Evolutionary conservation across 2,113 vertebrate genomes (phyloP).

Genomic region (Rallus limicola): DNA sequence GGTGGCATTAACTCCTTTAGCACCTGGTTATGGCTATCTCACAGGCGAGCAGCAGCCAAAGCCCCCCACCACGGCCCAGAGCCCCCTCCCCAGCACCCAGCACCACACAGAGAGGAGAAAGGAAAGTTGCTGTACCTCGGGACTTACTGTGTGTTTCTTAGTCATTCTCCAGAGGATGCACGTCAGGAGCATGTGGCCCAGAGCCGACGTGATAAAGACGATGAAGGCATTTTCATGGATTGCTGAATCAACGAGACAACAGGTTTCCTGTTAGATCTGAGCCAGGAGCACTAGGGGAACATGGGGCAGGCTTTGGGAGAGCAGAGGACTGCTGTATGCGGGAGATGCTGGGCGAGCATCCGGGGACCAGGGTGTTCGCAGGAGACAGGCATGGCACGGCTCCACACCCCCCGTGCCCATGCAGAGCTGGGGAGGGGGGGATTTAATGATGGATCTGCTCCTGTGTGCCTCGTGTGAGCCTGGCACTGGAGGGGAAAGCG

Average conservation of each 20-base stretch:
- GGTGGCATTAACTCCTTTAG: too few relatives aligned
- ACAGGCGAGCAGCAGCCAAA: not conserved
- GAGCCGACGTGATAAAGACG: conserved; percentile 83
- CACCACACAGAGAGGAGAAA: not conserved
- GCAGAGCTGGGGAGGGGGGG: too few relatives aligned
- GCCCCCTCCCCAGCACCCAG: not conserved
- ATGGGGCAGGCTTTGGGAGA: rapidly evolving
- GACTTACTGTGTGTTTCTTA: conserved; percentile 80
- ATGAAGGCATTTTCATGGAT: conserved; percentile 89
- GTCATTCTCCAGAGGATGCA: conserved; percentile 89
- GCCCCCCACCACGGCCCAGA: not conserved
- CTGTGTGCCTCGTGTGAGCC: rapidly evolving
- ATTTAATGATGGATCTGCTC: too few relatives aligned
- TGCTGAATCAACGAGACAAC: conserved; percentile 69
- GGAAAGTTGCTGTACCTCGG: conserved; percentile 80
- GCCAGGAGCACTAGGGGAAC: not conserved
- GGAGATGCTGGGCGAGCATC: rapidly evolving
- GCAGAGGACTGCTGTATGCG: not conserved
- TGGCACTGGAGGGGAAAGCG: rapidly evolving
- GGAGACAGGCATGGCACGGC: rapidly evolving
- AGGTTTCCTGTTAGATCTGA: not conserved
- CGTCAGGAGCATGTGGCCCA: conserved; percentile 90
- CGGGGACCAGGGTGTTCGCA: not conserved
- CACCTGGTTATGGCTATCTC: rapidly evolving
- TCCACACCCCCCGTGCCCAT: rapidly evolving